These are phyloP conservation scores for Noctua pronuba DNA, from an alignment of 2,888 invertebrate genomes.

Conservation along the genomic window DNA sequence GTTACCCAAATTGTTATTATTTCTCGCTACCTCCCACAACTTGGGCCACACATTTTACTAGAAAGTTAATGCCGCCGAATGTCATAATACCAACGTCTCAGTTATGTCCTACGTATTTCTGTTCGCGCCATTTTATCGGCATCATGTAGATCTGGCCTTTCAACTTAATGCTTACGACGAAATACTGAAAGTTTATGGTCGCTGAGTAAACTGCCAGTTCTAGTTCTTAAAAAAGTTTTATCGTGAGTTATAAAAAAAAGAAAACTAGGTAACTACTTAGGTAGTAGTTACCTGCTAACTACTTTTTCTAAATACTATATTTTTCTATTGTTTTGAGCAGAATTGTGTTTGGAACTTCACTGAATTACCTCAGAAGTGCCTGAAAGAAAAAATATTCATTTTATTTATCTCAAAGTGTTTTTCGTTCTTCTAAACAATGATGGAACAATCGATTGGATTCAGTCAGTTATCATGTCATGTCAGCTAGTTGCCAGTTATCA, in stretches of 20 bases:
- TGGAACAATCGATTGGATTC: not conserved
- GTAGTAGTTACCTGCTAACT: not conserved
- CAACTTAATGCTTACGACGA: constrained; percentile 36
- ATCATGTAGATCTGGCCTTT: constrained; percentile 53
- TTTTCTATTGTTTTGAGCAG: not conserved
- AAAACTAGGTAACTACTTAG: not conserved
- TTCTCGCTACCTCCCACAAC: not conserved
- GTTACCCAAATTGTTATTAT: not conserved
- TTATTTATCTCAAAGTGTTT: too few relatives aligned
- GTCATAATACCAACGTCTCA: constrained; percentile 74
- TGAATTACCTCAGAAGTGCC: not conserved
- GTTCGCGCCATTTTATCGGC: constrained; percentile 66
- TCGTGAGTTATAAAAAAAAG: not conserved
- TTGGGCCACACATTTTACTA: constrained; percentile 56
- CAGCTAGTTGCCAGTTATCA: not conserved
- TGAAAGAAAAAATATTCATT: not conserved
- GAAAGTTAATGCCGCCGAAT: constrained; percentile 72
- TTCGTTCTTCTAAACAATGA: not conserved
- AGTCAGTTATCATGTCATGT: too few relatives aligned
- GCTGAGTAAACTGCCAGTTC: constrained; percentile 14
- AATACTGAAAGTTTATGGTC: constrained; percentile 35
- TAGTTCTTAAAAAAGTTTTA: constrained; percentile 14
- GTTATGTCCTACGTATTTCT: constrained; percentile 65
- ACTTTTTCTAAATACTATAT: not conserved
- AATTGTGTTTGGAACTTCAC: not conserved